These are phyloP conservation scores for Megaptera novaeangliae DNA, from an alignment of 2,113 vertebrate species.

Conservation along the genomic window DNA sequence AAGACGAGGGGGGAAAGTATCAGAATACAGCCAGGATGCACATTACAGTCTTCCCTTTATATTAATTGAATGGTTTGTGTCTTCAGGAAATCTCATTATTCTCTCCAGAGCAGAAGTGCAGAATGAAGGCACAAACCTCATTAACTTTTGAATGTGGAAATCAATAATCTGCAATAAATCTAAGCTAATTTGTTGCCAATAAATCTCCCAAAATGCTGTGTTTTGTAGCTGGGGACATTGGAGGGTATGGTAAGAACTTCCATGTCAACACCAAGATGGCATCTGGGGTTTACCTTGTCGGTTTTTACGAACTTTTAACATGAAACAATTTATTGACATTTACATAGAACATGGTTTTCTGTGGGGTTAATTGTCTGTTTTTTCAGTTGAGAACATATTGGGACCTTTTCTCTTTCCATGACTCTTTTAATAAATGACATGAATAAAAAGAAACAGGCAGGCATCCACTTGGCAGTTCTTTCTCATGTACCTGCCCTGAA, in stretches of 20 bases:
- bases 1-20: background rate
- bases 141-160: conserved; percentile 87
- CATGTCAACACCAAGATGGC: background rate
- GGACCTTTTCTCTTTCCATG: background rate
- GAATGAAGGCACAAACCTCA: conserved; percentile 78
- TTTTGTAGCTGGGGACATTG: conserved; percentile 38
- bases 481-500: background rate
- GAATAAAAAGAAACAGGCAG: background rate
- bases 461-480: background rate
- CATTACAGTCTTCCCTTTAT: conserved; percentile 62
- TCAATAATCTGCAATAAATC: conserved; percentile 89
- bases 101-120: conserved; percentile 62
- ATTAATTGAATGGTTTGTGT: conserved; percentile 76
- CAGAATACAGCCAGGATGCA: conserved; percentile 37
- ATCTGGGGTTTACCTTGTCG: background rate
- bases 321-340: background rate
- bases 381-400: background rate
- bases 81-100: conserved; percentile 76
- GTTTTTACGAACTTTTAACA: background rate
- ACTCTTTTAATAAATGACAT: background rate
- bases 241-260: background rate
- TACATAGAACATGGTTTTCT: background rate
- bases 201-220: conserved; percentile 64
- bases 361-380: background rate
- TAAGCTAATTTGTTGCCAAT: conserved; percentile 86